phyloP scores from a whole-genome alignment of 2,113 vertebrate species.

The Amblyopsis rosae region DNA sequence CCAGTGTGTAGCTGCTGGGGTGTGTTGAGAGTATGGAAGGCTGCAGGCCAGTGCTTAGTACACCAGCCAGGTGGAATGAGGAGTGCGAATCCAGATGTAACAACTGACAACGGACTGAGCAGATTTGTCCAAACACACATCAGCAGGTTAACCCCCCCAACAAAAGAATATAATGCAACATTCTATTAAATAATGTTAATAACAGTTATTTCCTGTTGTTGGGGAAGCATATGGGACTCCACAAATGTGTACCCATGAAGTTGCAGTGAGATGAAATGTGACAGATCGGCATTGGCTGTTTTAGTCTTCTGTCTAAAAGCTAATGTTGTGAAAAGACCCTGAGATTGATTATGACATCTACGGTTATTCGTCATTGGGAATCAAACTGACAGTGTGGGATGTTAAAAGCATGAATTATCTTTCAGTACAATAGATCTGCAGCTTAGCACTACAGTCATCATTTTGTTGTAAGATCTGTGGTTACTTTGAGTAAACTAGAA shows the following conservation, averaged over 20 bases:
- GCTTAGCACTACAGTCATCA: constrained; percentile 22
- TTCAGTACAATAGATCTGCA: constrained; percentile 31
- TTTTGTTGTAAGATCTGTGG: constrained; percentile 24
- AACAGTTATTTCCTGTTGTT: constrained; percentile 64
- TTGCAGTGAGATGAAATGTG: constrained; percentile 69
- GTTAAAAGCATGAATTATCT: constrained; percentile 41
- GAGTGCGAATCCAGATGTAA: background rate
- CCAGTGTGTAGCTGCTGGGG: too few species aligned
- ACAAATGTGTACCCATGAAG: constrained; percentile 71
- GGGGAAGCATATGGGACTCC: constrained; percentile 45
- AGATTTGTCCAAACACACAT: too few species aligned
- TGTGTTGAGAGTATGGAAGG: too few species aligned
- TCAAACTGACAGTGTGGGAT: constrained; percentile 21
- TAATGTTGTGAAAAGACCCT: constrained; percentile 61
- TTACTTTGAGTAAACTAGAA: background rate
- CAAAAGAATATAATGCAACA: constrained; percentile 55
- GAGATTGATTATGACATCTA: constrained; percentile 63
- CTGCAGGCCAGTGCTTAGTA: too few species aligned
- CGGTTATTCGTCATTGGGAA: constrained; percentile 41
- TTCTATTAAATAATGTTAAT: constrained; percentile 57
- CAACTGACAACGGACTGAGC: too few species aligned
- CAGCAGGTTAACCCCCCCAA: constrained; percentile 9
- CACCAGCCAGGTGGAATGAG: constrained; percentile 12
- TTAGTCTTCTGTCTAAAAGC: constrained; percentile 62
- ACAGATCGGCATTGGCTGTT: constrained; percentile 65